Base-by-base conservation (phyloP, 2,888 invertebrate species). In the Tillus elongatus region DNA sequence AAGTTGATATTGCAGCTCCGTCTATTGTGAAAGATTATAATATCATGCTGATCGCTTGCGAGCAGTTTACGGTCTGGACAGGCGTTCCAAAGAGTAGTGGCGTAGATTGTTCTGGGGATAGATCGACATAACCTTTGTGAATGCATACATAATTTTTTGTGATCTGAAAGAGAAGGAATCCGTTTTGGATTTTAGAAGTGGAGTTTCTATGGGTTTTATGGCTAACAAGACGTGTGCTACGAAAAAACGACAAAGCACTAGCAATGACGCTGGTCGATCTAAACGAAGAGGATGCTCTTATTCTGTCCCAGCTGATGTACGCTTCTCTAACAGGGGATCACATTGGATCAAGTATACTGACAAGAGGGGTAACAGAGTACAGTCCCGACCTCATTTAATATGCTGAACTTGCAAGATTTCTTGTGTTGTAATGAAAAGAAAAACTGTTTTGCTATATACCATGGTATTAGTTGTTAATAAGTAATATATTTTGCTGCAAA, bases 61-160 rank as follows among this genome's bases (percentile, higher is more conserved):
- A 4, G n/a, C 9, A 14, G 10, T 4, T 3, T 35, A 39, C 12
- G 36, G 35, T 2, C 13, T 39, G 3, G 13, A 26, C 9, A 14
- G 35, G n/a, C 33, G 15, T 44, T 45, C 37, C 13, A 42, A 30
- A 32, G 50, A n/a, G n/a, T n/a, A n/a, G n/a, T n/a, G n/a, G n/a
- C n/a, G n/a, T n/a, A n/a, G n/a, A n/a, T n/a, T n/a, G 15, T 51
- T 49, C 39, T 51, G 40, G 37, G 45, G 39, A 8, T 34, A 46
- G 13, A 6, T 47, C 10, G 47, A 46, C 13, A 45, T 48, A 8
- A 32, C 42, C 14, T 43, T 47, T 39, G 40, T 50, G 24, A 50
- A 46, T 33, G 36, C 41, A 11, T 44, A 41, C 34, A 33, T 39
- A n/a, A 19, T 45, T 9, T 44, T 32, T 27, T n/a, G n/a, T n/a